Evolutionary conservation across 2,113 vertebrate species (phyloP), one percentile per base, ranked within the genome.

Genomic region (Rhea pennata): DNA sequence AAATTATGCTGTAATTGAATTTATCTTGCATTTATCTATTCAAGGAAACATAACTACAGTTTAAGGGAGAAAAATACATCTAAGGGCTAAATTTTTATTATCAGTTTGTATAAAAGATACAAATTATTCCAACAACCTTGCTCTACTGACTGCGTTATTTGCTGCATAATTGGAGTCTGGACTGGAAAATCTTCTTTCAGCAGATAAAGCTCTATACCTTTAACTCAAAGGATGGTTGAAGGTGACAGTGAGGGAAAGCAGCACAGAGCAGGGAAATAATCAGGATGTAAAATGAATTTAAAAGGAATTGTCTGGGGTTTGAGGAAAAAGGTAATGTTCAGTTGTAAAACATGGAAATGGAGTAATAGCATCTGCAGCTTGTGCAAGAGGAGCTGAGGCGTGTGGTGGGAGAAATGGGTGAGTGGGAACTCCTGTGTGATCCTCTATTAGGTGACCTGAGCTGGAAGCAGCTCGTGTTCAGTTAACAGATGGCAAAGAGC

Each of bases 1-100:
- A 82, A 94, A 95, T 94, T 94, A 67, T 80, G 86, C 86, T 87
- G 93, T 97, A 97, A 97, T 97, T 96, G 95, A 97, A 96, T 97
- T 97, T 97, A 96, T 96, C 94, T 96, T 87, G 92, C 88, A 82
- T 95, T 94, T 86, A 83, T 89, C 92, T 94, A 50, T 96, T 96
- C 70, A 88, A 94, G 74, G 94, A 87, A 95, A 94, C 84, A 29
- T 64, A 92, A 39, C 83, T 70, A 46, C 83, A 62, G 86, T 94
- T 97, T 93, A 95, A 95, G 93, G 93, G 62, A 90, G 92, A 88
- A 93, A 83, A 94, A 71, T 77, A 75, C 87, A 85, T 91, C 89
- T 86, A 96, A 84, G 82, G 83, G 72, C 82, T 77, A 69, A 91
- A 80, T 91, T 93, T 95, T 95, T 90, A 87, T 94, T 91, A 95